phyloP scores from a whole-genome alignment of 2,888 invertebrate genomes.

The Ectobius pallidus region DNA sequence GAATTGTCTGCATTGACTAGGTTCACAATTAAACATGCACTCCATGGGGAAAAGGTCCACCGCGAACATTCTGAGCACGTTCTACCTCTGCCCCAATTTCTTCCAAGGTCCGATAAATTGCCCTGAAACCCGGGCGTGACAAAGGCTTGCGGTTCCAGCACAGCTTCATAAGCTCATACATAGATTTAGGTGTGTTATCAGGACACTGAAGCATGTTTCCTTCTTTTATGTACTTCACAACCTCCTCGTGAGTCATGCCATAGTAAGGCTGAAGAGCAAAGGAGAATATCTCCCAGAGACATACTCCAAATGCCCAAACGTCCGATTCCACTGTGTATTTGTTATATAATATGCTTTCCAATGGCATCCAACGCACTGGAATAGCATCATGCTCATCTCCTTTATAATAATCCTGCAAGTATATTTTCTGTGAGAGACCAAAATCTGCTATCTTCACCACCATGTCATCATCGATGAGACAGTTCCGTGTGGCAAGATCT shows the following conservation, averaged over 20 bases:
- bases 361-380: slow-evolving; percentile 97
- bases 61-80: slow-evolving; percentile 44
- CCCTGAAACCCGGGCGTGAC: slow-evolving; percentile 84
- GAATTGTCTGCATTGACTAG: too few relatives aligned
- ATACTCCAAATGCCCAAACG: slow-evolving; percentile 97
- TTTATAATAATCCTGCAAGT: slow-evolving; percentile 93
- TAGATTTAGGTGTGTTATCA: slow-evolving; percentile 83
- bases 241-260: slow-evolving; percentile 97
- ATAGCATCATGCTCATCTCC: slow-evolving; percentile 95
- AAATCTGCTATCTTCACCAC: slow-evolving; percentile 97
- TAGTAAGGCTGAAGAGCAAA: slow-evolving; percentile 96
- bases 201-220: slow-evolving; percentile 90
- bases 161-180: slow-evolving; percentile 91
- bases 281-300: slow-evolving; percentile 96
- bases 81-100: slow-evolving; percentile 61
- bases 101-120: slow-evolving; percentile 79
- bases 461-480: slow-evolving; percentile 92
- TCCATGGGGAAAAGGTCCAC: slow-evolving; percentile 39
- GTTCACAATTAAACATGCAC: slow-evolving; percentile 43
- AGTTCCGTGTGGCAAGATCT: slow-evolving; percentile 94
- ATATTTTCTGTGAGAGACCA: slow-evolving; percentile 94
- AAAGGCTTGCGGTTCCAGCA: slow-evolving; percentile 91
- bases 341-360: slow-evolving; percentile 95
- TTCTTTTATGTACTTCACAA: slow-evolving; percentile 91
- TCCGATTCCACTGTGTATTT: slow-evolving; percentile 96